Evolutionary conservation across 2,888 invertebrate species (phyloP), one percentile per base, ranked within the genome.

Genomic region (Orchesella flavescens): DNA sequence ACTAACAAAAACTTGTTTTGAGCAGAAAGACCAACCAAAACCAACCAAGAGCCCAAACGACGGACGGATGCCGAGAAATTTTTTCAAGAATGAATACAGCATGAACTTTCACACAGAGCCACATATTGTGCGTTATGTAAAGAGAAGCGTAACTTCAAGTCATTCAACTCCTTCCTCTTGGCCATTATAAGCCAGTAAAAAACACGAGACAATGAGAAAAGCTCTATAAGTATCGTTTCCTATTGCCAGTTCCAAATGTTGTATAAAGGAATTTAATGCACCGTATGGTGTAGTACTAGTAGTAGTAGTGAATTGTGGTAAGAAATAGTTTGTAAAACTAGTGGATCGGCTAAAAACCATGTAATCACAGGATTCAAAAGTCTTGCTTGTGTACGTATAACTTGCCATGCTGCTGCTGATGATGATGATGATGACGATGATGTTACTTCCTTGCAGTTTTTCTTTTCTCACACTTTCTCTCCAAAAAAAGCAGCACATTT

Each of bases 291-390:
- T 19, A 19, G 3, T 57, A 21, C 57, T 57, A 9, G 17, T 17
- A 13, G 5, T 49, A n/a, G 49, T n/a, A 49, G 49, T 49, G 49
- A 49, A 49, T 21, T 57, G 57, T 21, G 61, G 24, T 23, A 61
- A 23, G 24, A 23, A 61, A 21, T 61, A 61, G 23, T 61, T 61
- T 61, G 61, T 61, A 61, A 61, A 61, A 61, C 23, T 61, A 44
- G 65, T 46, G 49, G 53, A 49, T 69, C 49, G 23, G 49, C 69
- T 69, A 69, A 53, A 69, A 49, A 49, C 21, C 49, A 44, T 53
- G 69, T 53, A 69, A 69, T 69, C 69, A 69, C 49, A 24, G 69
- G 69, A 69, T 69, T 69, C 69, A 69, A 69, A 69, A 46, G 49
- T 23, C 46, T 17, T 49, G 3, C 34, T 34, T 34, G 3, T 34